Conservation (phyloP, 2,113 vertebrate species). For the Meleagris gallopavo region DNA sequence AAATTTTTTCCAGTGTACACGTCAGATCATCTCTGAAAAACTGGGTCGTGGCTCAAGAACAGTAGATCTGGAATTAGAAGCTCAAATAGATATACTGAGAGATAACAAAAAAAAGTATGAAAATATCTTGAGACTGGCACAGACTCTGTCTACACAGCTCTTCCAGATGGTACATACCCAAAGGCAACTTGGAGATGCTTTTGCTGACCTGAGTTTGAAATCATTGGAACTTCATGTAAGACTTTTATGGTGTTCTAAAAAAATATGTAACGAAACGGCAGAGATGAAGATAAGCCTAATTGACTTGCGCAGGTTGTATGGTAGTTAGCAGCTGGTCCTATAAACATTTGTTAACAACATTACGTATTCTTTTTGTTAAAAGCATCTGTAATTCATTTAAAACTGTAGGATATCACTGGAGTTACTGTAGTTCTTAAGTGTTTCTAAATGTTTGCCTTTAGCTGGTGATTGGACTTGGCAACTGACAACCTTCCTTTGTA, state of each 20-base stretch:
- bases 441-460: conserved; percentile 7
- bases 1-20: conserved; percentile 86
- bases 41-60: conserved; percentile 97
- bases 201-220: conserved; percentile 97
- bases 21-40: conserved; percentile 97
- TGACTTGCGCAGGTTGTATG: background rate
- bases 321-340: background rate
- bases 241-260: conserved; percentile 41
- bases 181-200: conserved; percentile 94
- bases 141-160: conserved; percentile 90
- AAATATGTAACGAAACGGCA: background rate
- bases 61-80: conserved; percentile 95
- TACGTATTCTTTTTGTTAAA: background rate
- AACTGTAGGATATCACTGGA: background rate
- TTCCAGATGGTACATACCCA: conserved; percentile 96
- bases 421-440: background rate
- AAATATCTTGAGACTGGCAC: conserved; percentile 91
- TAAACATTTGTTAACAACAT: background rate
- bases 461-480: background rate
- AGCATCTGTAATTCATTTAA: background rate
- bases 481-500: background rate
- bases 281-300: conserved; percentile 32
- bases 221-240: conserved; percentile 96
- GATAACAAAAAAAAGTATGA: conserved; percentile 98
- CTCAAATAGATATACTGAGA: conserved; percentile 93